These are phyloP conservation scores for Charanyca ferruginea DNA, from an alignment of 2,888 invertebrate genomes.

Conservation along the genomic window DNA sequence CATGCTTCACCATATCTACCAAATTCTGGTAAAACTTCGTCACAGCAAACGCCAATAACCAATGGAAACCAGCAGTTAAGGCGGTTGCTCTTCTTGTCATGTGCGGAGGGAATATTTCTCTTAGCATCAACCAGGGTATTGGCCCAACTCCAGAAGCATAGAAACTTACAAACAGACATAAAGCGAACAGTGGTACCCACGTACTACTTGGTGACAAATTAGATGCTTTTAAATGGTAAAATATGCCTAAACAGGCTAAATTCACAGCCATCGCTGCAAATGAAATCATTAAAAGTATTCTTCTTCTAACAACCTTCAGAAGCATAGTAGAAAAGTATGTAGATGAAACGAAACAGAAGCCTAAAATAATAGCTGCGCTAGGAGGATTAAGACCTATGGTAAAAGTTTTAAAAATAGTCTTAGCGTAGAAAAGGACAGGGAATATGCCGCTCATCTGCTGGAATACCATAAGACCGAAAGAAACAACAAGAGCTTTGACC, in stretches of 20 bases:
- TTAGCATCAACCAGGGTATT: conserved; percentile 93
- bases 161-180: conserved; percentile 90
- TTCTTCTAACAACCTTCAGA: conserved; percentile 92
- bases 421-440: conserved; percentile 91
- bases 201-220: conserved; percentile 70
- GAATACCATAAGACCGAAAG: conserved; percentile 92
- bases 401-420: conserved; percentile 89
- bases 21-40: conserved; percentile 92
- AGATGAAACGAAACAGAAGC: conserved; percentile 91
- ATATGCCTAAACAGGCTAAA: conserved; percentile 87
- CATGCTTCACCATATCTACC: conserved; percentile 88
- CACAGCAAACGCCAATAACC: conserved; percentile 93
- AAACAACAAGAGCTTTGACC: conserved; percentile 86
- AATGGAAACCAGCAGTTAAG: conserved; percentile 93
- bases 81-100: conserved; percentile 92
- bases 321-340: conserved; percentile 91
- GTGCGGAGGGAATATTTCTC: conserved; percentile 93
- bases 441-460: conserved; percentile 92
- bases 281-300: conserved; percentile 92
- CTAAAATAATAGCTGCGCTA: conserved; percentile 91
- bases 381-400: conserved; percentile 80
- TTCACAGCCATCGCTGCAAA: conserved; percentile 90
- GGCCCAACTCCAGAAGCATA: conserved; percentile 94
- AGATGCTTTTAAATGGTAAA: conserved; percentile 83
- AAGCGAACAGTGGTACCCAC: conserved; percentile 91